Evolutionary conservation across 2,113 vertebrate genomes (phyloP), one percentile per base, ranked within the genome.

Genomic region (Platysteira castanea): DNA sequence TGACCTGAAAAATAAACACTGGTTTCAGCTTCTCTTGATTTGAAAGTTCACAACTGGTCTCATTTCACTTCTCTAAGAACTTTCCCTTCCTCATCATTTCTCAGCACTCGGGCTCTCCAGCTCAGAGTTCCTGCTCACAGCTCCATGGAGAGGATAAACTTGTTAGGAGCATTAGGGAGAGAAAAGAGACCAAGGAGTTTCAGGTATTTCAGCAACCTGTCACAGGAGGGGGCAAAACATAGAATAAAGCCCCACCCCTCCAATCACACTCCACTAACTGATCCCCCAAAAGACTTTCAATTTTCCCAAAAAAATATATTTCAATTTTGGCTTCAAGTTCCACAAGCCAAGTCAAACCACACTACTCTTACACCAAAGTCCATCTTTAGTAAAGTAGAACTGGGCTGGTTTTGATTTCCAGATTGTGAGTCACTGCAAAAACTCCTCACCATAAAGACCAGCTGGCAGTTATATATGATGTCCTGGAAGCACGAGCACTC

Each of bases 361-460:
- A 14, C 22, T 7, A 75, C 44, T 49, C 37, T 78, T n/a, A 79
- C 7, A 68, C 2, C 12, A 39, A 91, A 87, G 49, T 44, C 65
- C 77, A 64, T 71, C 65, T 75, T 87, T 46, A 95, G 52, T 82
- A 93, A 78, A 94, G 64, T 0, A 89, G 28, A 89, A 91, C 44
- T 60, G 81, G 28, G 69, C 13, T 89, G 74, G 69, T 59, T 84
- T 93, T 90, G 77, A 78, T 50, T 71, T 54, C 74, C 89, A 84
- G 56, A 44, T 31, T 2, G 23, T 90, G 84, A 95, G 84, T 96
- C 94, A 92, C 73, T 89, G 71, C 56, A 84, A 44, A 90, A 95
- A 63, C 83, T 21, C 70, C 60, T 56, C 64, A 84, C 56, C 56
- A 35, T 95, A 92, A 89, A 96, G 93, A 59, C 33, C 73, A 63